phyloP scores from a whole-genome alignment of 1,140 invertebrate genomes.

The Triops cancriformis region DNA sequence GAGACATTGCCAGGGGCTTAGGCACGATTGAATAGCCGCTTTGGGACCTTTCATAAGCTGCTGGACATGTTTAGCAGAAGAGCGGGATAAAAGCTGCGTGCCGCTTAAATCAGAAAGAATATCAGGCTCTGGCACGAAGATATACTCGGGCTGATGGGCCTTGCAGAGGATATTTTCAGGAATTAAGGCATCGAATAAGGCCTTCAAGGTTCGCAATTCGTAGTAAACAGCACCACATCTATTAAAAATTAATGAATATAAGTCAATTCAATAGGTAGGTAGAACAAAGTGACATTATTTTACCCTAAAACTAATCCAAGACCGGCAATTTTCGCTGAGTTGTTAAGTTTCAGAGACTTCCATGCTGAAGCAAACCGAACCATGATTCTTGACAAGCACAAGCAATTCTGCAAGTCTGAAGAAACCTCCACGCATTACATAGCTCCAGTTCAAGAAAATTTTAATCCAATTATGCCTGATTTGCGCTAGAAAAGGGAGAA shows the following conservation, averaged over 20 bases:
- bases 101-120: not conserved
- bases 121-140: not conserved
- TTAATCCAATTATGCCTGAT: not conserved
- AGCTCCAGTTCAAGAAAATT: not conserved
- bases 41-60: not conserved
- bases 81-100: not conserved
- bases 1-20: not conserved
- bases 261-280: too few relatives aligned
- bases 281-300: not conserved
- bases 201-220: not conserved
- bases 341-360: not conserved
- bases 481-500: not conserved
- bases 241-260: not conserved
- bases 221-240: not conserved
- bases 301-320: not conserved
- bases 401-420: not conserved
- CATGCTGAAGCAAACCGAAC: not conserved
- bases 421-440: not conserved
- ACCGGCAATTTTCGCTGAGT: not conserved
- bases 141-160: not conserved
- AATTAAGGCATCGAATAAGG: constrained; percentile 2
- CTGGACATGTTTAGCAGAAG: not conserved
- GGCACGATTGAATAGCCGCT: not conserved
- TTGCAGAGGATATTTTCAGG: not conserved
- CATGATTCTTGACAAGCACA: not conserved